Evolutionary conservation across 2,113 vertebrate genomes (phyloP).

Genomic region (Datnioides undecimradiatus): DNA sequence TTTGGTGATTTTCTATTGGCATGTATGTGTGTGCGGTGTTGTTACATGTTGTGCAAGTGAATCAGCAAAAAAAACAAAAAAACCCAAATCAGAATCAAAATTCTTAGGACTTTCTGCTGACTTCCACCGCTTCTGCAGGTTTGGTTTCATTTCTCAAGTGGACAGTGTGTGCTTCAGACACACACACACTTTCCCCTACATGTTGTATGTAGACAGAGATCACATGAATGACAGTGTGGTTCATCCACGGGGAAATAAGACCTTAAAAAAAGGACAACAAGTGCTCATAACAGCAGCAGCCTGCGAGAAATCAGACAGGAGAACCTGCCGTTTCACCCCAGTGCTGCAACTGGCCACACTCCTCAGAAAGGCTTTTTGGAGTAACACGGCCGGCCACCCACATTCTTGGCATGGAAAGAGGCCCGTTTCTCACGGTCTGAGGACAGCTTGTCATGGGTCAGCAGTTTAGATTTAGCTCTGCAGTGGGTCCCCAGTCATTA

Average conservation of each 20-base stretch:
- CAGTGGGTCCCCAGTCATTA: constrained; percentile 57
- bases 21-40: neutral
- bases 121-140: constrained; percentile 1
- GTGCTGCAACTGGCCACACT: constrained; percentile 26
- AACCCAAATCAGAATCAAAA: neutral
- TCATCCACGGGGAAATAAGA: neutral
- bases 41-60: constrained; percentile 29
- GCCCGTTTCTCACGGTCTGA: constrained; percentile 71
- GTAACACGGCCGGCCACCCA: constrained; percentile 64
- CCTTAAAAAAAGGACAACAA: neutral
- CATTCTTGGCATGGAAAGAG: constrained; percentile 68
- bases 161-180: constrained; percentile 2
- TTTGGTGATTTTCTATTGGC: constrained; percentile 7
- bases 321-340: constrained; percentile 6
- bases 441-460: constrained; percentile 70
- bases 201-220: constrained; percentile 16
- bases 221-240: constrained; percentile 7
- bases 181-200: constrained; percentile 4
- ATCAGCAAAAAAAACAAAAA: constrained; percentile 45
- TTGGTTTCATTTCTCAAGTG: constrained; percentile 27
- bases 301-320: constrained; percentile 22
- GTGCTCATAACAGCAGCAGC: constrained; percentile 13
- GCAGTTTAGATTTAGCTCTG: constrained; percentile 58
- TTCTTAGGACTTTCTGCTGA: constrained; percentile 32
- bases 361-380: constrained; percentile 49